phyloP scores from a whole-genome alignment of 2,888 invertebrate species.

The Leptopilina myrica region DNA sequence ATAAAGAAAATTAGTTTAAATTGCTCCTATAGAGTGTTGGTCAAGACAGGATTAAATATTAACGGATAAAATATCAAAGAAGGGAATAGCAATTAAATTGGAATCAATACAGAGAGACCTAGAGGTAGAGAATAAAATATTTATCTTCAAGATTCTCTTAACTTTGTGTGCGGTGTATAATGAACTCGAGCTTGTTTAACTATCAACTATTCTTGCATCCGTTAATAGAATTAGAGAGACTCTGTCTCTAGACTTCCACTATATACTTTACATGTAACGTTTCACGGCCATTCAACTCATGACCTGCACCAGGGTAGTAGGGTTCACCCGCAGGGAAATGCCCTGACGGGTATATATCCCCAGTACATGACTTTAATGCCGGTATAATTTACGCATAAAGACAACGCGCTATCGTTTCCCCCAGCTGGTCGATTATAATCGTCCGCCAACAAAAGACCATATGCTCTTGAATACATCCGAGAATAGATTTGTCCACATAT shows the following conservation, averaged over 20 bases:
- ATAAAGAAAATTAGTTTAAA: not conserved
- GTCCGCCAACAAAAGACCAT: conserved; percentile 3
- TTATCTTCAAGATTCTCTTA: not conserved
- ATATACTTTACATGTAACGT: not conserved
- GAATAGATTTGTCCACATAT: conserved; percentile 9
- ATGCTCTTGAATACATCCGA: conserved; percentile 3
- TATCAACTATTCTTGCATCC: not conserved
- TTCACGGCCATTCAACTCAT: conserved; percentile 45
- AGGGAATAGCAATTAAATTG: conserved; percentile 5
- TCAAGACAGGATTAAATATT: not conserved
- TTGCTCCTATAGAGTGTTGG: not conserved
- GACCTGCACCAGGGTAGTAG: conserved; percentile 38
- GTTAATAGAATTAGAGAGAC: conserved; percentile 30
- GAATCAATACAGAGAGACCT: not conserved
- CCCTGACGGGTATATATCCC: conserved; percentile 31
- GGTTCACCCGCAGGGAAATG: conserved; percentile 34
- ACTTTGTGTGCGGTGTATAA: not conserved
- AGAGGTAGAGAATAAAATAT: not conserved
- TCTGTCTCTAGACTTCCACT: not conserved
- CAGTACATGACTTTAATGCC: conserved; percentile 19
- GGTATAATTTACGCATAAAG: conserved; percentile 32
- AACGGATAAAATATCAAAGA: not conserved
- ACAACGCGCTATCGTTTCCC: conserved; percentile 29
- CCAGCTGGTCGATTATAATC: conserved; percentile 28
- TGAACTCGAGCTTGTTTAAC: not conserved